phyloP scores from a whole-genome alignment of 1,140 invertebrate species.

The Brachionus sp. region DNA sequence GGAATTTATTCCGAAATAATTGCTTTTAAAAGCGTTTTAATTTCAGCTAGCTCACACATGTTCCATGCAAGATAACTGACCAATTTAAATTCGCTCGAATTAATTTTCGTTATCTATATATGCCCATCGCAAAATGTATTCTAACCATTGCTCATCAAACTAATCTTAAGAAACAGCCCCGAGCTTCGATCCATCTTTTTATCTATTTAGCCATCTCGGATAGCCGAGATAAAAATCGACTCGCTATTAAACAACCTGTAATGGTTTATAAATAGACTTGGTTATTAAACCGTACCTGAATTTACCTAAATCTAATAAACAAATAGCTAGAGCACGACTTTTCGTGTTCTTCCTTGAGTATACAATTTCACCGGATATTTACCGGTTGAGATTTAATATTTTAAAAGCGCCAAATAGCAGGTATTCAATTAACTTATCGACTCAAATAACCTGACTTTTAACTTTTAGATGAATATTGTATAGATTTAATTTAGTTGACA shows the following conservation, averaged over 20 bases:
- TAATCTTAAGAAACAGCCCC: background rate
- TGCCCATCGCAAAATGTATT: constrained; percentile 9
- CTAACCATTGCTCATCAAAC: constrained; percentile 39
- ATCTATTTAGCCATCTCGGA: constrained; percentile 31
- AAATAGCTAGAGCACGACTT: background rate
- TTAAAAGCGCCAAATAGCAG: background rate
- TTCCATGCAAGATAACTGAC: constrained; percentile 22
- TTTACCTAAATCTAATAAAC: background rate
- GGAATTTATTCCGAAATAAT: constrained; percentile 15
- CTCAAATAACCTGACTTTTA: background rate
- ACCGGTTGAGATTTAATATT: background rate
- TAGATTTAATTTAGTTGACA: background rate
- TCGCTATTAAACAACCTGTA: background rate
- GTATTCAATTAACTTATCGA: constrained; percentile 19
- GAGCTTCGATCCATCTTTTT: constrained; percentile 5
- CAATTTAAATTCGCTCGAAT: background rate
- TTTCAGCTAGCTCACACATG: constrained; percentile 14
- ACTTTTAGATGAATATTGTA: background rate
- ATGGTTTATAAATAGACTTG: background rate
- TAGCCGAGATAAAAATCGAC: background rate
- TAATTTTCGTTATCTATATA: background rate
- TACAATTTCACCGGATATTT: background rate
- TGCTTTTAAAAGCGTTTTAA: constrained; percentile 19
- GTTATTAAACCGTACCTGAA: background rate
- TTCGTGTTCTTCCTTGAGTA: background rate